Percentiles rank a stretch among this genome's conserved stretches.
These are phyloP conservation scores for Lepus townsendii DNA, from an alignment of 2,797 vertebrate species.

Conservation along the genomic window DNA sequence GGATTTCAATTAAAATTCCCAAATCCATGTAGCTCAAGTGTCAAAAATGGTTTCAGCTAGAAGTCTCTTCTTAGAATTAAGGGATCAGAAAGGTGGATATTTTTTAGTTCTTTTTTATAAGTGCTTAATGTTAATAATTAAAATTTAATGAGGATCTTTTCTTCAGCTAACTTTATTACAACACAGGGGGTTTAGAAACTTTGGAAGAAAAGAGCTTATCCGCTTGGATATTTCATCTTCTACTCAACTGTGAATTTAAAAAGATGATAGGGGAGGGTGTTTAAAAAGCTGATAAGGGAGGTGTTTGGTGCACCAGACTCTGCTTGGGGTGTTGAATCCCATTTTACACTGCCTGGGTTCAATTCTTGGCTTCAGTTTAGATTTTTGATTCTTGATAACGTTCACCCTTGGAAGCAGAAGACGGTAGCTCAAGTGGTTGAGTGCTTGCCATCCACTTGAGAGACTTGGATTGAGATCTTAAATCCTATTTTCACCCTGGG, in stretches of 20 bases:
- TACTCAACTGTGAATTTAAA: slow-evolving; percentile 28
- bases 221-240: background rate
- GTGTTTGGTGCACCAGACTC: no score
- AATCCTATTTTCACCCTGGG: no score
- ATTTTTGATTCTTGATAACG: no score
- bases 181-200: slow-evolving; percentile 41
- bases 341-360: no score
- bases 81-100: slow-evolving; percentile 42
- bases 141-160: slow-evolving; percentile 67
- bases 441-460: no score
- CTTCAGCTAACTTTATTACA: slow-evolving; percentile 70
- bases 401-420: no score
- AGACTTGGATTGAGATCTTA: no score
- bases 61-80: slow-evolving; percentile 75
- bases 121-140: slow-evolving; percentile 67
- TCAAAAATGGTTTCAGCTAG: slow-evolving; percentile 32
- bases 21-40: background rate
- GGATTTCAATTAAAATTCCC: slow-evolving; percentile 67
- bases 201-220: slow-evolving; percentile 39
- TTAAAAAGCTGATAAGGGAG: slow-evolving; percentile 33
- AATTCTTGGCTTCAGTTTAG: no score
- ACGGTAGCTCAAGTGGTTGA: no score
- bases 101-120: slow-evolving; percentile 67
- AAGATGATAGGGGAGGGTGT: background rate
- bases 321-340: no score